Conservation (phyloP, 2,797 vertebrate genomes). For the Tapera naevia region DNA sequence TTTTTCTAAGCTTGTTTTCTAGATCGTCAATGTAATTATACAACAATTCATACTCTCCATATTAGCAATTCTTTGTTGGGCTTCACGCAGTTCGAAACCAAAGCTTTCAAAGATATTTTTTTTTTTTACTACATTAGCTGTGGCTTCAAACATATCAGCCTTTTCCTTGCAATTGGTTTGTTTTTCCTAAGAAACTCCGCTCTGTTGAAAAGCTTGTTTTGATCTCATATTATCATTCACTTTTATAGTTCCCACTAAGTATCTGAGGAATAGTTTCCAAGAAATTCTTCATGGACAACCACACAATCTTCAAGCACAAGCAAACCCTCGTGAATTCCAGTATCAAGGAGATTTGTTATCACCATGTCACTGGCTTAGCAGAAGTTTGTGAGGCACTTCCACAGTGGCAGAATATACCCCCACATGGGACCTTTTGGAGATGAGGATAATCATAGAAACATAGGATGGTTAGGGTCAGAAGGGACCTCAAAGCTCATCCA, state of each 20-base stretch:
- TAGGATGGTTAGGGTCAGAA: no score
- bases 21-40: constrained; percentile 18
- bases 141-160: constrained; percentile 42
- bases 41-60: not conserved
- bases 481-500: no score
- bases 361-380: fast-evolving
- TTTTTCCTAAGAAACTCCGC: constrained; percentile 6
- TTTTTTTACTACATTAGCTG: constrained; percentile 4
- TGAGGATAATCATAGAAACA: not conserved
- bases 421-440: not conserved
- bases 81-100: not conserved
- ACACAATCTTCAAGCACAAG: not conserved
- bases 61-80: constrained; percentile 34
- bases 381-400: not conserved
- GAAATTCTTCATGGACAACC: not conserved
- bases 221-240: constrained; percentile 9
- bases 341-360: not conserved
- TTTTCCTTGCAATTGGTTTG: not conserved
- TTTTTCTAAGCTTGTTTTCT: constrained; percentile 46
- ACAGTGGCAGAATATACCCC: not conserved
- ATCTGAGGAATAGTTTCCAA: not conserved
- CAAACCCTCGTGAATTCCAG: not conserved
- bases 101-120: constrained; percentile 20
- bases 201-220: constrained; percentile 28
- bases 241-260: constrained; percentile 3